Base-by-base conservation (phyloP, 2,888 invertebrate species). In the Laspeyria flexula region DNA sequence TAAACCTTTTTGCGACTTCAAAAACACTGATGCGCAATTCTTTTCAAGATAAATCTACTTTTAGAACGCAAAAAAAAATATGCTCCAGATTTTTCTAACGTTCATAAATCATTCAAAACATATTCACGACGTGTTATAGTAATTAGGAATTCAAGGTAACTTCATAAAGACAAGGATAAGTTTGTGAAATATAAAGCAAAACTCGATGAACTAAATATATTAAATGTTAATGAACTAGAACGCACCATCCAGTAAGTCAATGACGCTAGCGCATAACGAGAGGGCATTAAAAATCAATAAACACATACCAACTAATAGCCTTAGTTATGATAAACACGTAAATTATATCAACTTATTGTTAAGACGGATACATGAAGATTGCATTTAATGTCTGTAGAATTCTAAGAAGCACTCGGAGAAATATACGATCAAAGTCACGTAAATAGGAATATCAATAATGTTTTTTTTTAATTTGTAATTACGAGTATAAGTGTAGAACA, bases 141-240 rank as follows among this genome's bases (percentile, higher is more conserved):
- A 23, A 37, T 23, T 21, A 13, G n/a, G 10, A 35, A 35, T 35
- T 11, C 35, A 41, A 47, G 46, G 34, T 45, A 6, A 27, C 13
- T 27, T 30, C 25, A 13, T 30, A 5, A 13, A 21, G 18, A 18
- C 25, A 25, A 29, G 40, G 31, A 42, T 41, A 41, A 29, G 13
- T 27, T 4, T 10, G 6, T 0, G 18, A 18, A 18, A n/a, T 12
- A 3, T 12, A 25, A 25, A 27, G 7, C 12, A 9, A 25, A 25
- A 0, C 13, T 25, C 23, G 11, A 4, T 13, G 13, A n/a, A 37
- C 23, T 21, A 23, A 34, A 18, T 10, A 34, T n/a, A n/a, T n/a
- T 34, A 9, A 18, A 16, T 34, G 18, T 34, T 18, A 6, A 34
- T 34, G 10, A 18, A 34, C 15, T 34, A 15, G 1, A 7, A 13